Evolutionary conservation across 1,140 invertebrate species (phyloP).

Genomic region (Atta cephalotes): DNA sequence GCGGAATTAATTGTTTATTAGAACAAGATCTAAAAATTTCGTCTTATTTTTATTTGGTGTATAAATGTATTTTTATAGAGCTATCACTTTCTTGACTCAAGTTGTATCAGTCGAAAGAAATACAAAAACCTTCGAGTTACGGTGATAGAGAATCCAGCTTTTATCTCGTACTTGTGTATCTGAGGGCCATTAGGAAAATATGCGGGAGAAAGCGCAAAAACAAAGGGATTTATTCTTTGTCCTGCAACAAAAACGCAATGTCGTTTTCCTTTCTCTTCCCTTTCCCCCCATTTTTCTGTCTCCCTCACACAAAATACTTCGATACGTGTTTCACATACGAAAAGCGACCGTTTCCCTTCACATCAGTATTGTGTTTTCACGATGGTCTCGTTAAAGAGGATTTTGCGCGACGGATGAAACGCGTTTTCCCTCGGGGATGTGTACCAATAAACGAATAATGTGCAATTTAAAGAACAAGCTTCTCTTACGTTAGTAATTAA

Average conservation of each 20-base stretch:
- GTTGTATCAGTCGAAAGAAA: background rate
- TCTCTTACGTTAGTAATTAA: background rate
- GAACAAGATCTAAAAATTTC: background rate
- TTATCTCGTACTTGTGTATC: conserved; percentile 23
- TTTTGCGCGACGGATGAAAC: background rate
- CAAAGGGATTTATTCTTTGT: conserved; percentile 17
- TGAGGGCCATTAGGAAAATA: conserved; percentile 26
- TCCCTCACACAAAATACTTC: background rate
- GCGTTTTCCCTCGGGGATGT: background rate
- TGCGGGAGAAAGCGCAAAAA: conserved; percentile 7
- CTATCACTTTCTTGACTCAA: background rate
- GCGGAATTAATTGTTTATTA: background rate
- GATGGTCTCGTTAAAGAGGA: conserved; percentile 9
- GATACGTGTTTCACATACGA: background rate
- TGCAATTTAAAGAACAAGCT: background rate
- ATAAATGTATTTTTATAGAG: background rate
- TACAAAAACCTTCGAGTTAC: background rate
- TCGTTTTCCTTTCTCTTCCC: background rate
- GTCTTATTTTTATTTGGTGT: background rate
- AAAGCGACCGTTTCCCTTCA: background rate
- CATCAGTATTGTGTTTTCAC: conserved; percentile 15
- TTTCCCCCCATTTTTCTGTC: background rate
- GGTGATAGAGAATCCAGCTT: background rate
- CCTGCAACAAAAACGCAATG: conserved; percentile 29
- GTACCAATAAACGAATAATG: background rate